Conservation (phyloP, 2,797 vertebrate species). For the Melanotaenia trifasciata region DNA sequence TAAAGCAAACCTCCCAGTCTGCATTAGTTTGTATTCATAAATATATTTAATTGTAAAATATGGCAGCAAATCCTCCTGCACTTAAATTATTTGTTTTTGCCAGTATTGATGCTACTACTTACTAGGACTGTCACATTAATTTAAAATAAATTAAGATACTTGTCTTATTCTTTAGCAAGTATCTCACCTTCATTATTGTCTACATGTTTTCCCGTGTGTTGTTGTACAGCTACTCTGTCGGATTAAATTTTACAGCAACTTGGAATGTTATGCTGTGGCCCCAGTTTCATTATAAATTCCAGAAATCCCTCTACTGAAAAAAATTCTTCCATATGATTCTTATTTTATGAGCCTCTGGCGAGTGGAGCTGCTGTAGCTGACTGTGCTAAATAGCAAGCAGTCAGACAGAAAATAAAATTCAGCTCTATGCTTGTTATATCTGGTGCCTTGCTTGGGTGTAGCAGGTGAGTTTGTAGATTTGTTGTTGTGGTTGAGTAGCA, state of each 20-base stretch:
- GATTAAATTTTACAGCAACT: background rate
- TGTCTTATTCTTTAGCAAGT: background rate
- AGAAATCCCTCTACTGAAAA: background rate
- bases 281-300: background rate
- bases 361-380: background rate
- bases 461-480: background rate
- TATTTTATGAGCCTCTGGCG: background rate
- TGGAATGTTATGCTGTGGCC: background rate
- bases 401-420: background rate
- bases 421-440: background rate
- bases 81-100: conserved; percentile 7
- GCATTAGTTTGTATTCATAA: conserved; percentile 35
- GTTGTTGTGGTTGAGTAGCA: background rate
- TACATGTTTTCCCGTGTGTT: background rate
- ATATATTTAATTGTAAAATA: conserved; percentile 20
- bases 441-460: background rate
- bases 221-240: background rate
- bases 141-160: background rate
- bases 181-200: background rate
- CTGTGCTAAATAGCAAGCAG: background rate
- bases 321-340: background rate
- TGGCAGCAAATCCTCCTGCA: conserved; percentile 41
- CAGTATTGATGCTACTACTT: background rate
- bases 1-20: conserved; percentile 43
- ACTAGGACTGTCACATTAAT: background rate